Evolutionary conservation across 2,888 invertebrate genomes (phyloP), one percentile per base, ranked within the genome.

Genomic region (Drosophila mercatorum): DNA sequence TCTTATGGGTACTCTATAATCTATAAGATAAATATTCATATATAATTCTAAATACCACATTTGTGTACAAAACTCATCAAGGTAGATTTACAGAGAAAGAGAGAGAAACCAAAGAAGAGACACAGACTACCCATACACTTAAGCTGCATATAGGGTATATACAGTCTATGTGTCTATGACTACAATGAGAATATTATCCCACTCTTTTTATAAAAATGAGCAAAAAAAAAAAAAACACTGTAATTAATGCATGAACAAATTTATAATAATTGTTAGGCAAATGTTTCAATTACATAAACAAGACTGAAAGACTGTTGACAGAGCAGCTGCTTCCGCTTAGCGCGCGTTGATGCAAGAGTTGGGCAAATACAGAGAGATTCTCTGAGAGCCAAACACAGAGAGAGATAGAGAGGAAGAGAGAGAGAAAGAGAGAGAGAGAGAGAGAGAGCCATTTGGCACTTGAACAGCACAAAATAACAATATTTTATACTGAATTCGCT

Each of bases 221-320:
- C 51, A 17, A 52, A 34, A 51, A 31, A 31, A 17, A 17, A 17
- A 17, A 17, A 52, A 52, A 51, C 3, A 11, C 6, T 11, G 38
- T 53, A 53, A 53, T 53, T 53, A 53, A 53, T 53, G 38, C 38
- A n/a, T 36, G 52, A 53, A 77, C 86, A 74, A 74, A 59, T 41
- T 66, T 51, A 63, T 66, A 69, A 67, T 59, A 80, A 81, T 60
- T 77, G 65, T 72, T 69, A 31, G 59, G 76, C 63, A 74, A 80
- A 72, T 88, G 73, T 83, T 85, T 88, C 73, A 72, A 75, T 75
- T 84, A 75, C 65, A 77, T 65, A 72, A 72, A 68, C 51, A 65
- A 68, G 55, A 58, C 47, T 55, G 43, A 34, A 53, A 60, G 60
- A 53, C 26, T 69, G 66, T 64, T 57, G 69, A 53, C 65, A 69